Evolutionary conservation across 2,888 invertebrate species (phyloP).

Genomic region (Seira sanloemensis): DNA sequence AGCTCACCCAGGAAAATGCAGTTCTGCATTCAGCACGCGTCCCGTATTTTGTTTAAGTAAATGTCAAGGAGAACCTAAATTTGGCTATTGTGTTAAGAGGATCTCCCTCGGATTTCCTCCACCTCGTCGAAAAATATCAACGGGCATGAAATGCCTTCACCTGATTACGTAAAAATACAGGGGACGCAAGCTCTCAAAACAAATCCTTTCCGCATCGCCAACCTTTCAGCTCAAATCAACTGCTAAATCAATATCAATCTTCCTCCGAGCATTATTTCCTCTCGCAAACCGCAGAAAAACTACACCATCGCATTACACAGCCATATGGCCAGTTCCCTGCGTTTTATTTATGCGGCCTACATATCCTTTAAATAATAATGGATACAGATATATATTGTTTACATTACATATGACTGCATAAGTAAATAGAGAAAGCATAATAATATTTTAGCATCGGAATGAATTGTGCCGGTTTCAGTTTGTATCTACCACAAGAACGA

Average conservation of each 20-base stretch:
- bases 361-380: constrained; percentile 43
- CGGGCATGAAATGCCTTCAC: too few relatives aligned
- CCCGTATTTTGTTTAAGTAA: too few relatives aligned
- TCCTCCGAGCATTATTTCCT: constrained; percentile 48
- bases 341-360: constrained; percentile 48
- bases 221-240: constrained; percentile 60
- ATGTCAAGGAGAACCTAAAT: too few relatives aligned
- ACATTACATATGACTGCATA: not conserved
- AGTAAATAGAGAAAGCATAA: not conserved
- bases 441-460: constrained; percentile 13
- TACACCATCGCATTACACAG: constrained; percentile 48
- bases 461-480: too few relatives aligned
- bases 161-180: constrained; percentile 62
- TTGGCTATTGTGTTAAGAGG: too few relatives aligned
- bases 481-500: too few relatives aligned
- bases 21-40: too few relatives aligned
- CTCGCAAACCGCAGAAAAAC: too few relatives aligned
- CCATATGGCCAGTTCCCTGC: constrained; percentile 42
- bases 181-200: constrained; percentile 57
- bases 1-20: too few relatives aligned
- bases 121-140: too few relatives aligned
- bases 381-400: not conserved
- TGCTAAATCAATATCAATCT: constrained; percentile 64
- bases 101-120: too few relatives aligned
- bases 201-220: constrained; percentile 57